Conservation (phyloP, 2,888 invertebrate species). For the Mesorhabditis spiculigera region DNA sequence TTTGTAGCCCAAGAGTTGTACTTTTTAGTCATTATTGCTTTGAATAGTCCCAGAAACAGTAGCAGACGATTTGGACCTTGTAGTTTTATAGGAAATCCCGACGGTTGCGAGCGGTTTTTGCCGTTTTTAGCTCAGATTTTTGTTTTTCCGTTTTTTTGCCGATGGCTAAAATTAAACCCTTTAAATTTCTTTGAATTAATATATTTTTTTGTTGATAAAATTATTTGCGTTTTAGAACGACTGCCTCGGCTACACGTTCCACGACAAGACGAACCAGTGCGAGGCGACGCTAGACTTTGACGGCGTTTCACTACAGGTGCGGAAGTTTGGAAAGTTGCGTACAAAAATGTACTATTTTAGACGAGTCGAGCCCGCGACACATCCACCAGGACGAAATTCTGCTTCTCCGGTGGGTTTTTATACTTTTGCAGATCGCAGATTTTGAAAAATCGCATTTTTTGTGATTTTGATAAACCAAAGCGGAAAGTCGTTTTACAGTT, state of each 20-base stretch:
- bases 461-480: not conserved
- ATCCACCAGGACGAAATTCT: constrained; percentile 37
- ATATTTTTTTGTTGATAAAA: not conserved
- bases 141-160: no score
- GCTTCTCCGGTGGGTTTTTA: constrained; percentile 27
- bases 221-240: not conserved
- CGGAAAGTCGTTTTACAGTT: not conserved
- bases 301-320: not conserved
- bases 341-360: not conserved
- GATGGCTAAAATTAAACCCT: not conserved
- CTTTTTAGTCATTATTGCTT: no score
- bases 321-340: not conserved
- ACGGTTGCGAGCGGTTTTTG: no score
- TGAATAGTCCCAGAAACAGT: no score
- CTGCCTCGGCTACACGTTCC: not conserved
- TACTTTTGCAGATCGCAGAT: not conserved
- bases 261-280: not conserved
- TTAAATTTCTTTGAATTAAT: not conserved
- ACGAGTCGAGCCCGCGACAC: not conserved
- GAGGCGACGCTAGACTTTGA: not conserved
- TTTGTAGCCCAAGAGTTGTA: no score
- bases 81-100: no score
- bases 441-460: not conserved
- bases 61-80: no score
- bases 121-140: no score